Evolutionary conservation across 2,113 vertebrate genomes (phyloP).

Genomic region (Steatornis caripensis): DNA sequence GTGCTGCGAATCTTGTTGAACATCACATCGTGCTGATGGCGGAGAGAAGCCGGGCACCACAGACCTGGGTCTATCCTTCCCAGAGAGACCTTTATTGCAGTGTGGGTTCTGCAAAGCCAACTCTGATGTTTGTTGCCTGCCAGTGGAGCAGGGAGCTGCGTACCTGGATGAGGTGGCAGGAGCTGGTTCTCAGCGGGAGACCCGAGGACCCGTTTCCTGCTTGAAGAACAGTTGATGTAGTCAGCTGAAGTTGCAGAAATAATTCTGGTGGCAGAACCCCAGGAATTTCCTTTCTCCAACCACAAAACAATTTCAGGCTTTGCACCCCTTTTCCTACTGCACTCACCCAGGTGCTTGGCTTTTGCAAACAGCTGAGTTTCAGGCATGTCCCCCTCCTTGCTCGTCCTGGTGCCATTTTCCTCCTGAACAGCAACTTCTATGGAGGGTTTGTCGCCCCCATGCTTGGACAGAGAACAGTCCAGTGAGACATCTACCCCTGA

Average conservation of each 20-base stretch:
- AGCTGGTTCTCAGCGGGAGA: not conserved
- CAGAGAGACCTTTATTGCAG: not conserved
- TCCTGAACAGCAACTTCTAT: not conserved
- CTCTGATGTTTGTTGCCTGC: not conserved
- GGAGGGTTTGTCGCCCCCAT: not conserved
- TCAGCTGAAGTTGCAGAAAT: not conserved
- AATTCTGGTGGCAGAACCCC: not conserved
- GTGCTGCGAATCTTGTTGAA: not conserved
- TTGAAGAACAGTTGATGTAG: not conserved
- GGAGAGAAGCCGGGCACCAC: not conserved
- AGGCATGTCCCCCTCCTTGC: fast-evolving
- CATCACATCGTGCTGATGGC: fast-evolving
- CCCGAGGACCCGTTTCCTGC: not conserved
- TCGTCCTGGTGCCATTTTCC: not conserved
- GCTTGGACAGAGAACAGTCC: not conserved
- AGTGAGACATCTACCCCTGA: not conserved
- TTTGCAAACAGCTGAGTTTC: not conserved
- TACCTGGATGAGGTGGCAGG: not conserved
- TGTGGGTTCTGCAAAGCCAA: not conserved
- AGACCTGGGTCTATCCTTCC: fast-evolving
- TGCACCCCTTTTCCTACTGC: not conserved
- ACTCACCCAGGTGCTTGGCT: not conserved
- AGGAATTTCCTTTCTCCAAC: not conserved
- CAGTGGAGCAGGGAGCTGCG: not conserved
- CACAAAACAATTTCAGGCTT: not conserved